Conservation (phyloP, 2,113 vertebrate genomes). For the Morone saxatilis region DNA sequence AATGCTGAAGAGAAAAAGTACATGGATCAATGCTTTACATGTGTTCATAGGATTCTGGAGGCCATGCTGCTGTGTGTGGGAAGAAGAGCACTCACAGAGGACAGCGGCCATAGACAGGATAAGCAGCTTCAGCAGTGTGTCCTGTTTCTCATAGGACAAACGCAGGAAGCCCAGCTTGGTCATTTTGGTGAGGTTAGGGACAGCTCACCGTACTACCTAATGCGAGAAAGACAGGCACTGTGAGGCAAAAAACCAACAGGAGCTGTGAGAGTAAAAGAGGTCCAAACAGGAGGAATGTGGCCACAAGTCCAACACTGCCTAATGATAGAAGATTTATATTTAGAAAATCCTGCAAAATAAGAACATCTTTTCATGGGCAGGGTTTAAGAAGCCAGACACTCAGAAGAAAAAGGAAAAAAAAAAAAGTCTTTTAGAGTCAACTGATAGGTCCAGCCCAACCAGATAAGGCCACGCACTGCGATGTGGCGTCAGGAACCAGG, state of each 20-base stretch:
- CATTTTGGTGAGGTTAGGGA: constrained; percentile 87
- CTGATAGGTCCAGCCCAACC: constrained; percentile 67
- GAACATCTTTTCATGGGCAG: not conserved
- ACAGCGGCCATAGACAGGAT: constrained; percentile 98
- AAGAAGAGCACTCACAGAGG: constrained; percentile 89
- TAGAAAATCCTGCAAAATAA: not conserved
- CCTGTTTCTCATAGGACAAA: constrained; percentile 99
- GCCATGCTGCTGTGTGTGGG: not conserved
- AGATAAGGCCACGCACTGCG: constrained; percentile 77
- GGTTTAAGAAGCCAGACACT: not conserved
- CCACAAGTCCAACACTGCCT: not conserved
- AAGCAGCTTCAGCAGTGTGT: constrained; percentile 98
- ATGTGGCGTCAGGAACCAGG: constrained; percentile 72
- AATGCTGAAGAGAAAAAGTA: constrained; percentile 86
- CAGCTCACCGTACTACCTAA: constrained; percentile 78
- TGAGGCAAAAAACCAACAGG: not conserved
- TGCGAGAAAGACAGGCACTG: constrained; percentile 19
- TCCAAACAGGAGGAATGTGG: not conserved
- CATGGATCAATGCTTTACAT: not conserved
- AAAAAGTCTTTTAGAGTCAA: not conserved
- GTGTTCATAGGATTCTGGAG: not conserved
- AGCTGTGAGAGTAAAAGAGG: too few species aligned
- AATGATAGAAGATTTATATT: not conserved
- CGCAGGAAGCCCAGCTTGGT: constrained; percentile 96
- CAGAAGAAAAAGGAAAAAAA: too few species aligned